Percentiles rank a stretch among this genome's conserved stretches.
phyloP scores from a whole-genome alignment of 2,113 vertebrate genomes.

The Zosterops lateralis region DNA sequence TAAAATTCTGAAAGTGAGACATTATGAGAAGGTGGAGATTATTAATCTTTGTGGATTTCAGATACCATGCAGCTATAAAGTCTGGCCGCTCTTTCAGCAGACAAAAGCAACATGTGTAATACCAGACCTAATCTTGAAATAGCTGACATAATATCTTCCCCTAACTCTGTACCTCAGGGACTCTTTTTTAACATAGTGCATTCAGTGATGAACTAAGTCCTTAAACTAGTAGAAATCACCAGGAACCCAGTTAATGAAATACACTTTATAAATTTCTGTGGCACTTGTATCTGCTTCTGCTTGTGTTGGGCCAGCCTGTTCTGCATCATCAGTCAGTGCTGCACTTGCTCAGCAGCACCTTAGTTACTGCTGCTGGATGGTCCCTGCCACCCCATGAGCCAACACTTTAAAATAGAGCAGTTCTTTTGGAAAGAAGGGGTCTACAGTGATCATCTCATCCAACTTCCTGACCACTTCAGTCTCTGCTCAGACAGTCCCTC shows the following conservation, averaged over 20 bases:
- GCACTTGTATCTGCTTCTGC: not conserved
- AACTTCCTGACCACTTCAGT: not conserved
- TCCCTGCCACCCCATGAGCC: not conserved
- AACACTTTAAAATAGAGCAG: not conserved
- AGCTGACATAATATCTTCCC: not conserved
- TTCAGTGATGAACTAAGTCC: not conserved
- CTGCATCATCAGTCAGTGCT: not conserved
- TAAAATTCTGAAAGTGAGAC: not conserved
- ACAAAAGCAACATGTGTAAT: not conserved
- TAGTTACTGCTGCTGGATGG: fast-evolving
- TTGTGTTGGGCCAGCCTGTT: not conserved
- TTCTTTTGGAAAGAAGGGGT: not conserved
- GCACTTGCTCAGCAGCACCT: not conserved
- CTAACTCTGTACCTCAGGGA: too few relatives aligned
- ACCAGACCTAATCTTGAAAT: not conserved
- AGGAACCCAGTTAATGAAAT: not conserved
- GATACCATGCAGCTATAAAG: not conserved
- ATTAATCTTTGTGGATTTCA: not conserved
- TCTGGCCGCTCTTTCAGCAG: not conserved
- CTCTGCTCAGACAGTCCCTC: not conserved
- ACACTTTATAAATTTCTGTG: not conserved
- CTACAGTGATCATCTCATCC: not conserved
- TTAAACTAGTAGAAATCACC: not conserved
- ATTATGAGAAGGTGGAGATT: not conserved
- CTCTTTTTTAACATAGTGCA: not conserved